These are phyloP conservation scores for Drosophila santomea DNA, from an alignment of 1,140 invertebrate genomes.

Conservation along the genomic window DNA sequence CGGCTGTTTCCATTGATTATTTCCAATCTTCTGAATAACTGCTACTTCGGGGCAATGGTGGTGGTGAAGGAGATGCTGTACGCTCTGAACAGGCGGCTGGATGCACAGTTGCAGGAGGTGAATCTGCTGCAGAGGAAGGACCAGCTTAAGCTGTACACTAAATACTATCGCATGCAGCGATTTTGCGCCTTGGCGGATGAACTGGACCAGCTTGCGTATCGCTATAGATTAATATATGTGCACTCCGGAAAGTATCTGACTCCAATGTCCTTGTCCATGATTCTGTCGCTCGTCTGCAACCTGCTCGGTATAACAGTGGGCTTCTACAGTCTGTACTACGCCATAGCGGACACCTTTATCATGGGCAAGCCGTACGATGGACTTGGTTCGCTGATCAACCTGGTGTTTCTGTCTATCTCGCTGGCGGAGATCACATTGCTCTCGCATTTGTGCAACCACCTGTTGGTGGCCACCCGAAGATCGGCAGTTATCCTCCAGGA, in stretches of 20 bases:
- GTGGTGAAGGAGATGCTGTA: slow-evolving; percentile 52
- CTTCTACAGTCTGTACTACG: slow-evolving; percentile 63
- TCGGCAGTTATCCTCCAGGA: slow-evolving; percentile 61
- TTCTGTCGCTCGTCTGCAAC: slow-evolving; percentile 72
- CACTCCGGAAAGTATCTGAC: slow-evolving; percentile 53
- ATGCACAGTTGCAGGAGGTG: slow-evolving; percentile 49
- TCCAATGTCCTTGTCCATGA: slow-evolving; percentile 57
- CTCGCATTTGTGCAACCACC: slow-evolving; percentile 49
- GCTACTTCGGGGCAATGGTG: slow-evolving; percentile 68
- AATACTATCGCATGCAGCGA: slow-evolving; percentile 69
- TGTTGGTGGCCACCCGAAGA: slow-evolving; percentile 34
- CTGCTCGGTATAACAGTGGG: slow-evolving; percentile 74
- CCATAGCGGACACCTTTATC: slow-evolving; percentile 66
- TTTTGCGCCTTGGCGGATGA: slow-evolving; percentile 70
- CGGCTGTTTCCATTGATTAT: slow-evolving; percentile 67
- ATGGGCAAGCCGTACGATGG: slow-evolving; percentile 61
- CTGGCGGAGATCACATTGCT: slow-evolving; percentile 62
- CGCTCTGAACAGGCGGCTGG: slow-evolving; percentile 49
- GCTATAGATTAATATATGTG: slow-evolving; percentile 53
- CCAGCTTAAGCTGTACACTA: slow-evolving; percentile 37
- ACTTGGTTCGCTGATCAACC: slow-evolving; percentile 65
- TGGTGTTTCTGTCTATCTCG: slow-evolving; percentile 69
- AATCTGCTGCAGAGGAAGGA: slow-evolving; percentile 53
- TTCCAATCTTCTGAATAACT: slow-evolving; percentile 71
- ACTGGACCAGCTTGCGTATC: slow-evolving; percentile 51